Base-by-base conservation (phyloP, 2,888 invertebrate genomes). In the Meiosimyza platycephala region DNA sequence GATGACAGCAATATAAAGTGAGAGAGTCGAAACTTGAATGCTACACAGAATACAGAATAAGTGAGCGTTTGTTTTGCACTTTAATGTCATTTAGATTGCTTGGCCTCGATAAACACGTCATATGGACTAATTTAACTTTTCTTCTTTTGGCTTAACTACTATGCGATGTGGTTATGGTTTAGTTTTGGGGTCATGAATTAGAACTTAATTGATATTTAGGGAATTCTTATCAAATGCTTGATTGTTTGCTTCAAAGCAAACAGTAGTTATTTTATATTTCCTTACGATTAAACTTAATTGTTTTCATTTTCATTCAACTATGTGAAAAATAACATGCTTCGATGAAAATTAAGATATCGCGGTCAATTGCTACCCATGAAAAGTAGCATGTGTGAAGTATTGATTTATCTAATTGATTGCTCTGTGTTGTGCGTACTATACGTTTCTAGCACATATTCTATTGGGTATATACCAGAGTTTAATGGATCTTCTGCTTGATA, bases 11-110 rank as follows among this genome's bases (percentile, higher is more conserved):
- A 57, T 16, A 7, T 52, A n/a, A 65, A 64, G 63, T 15, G 16
- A 76, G 55, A 74, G 67, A 71, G 74, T 76, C 71, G 62, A 28
- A 48, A 57, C n/a, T 76, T 77, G 77, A 75, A 79, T 76, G 12
- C 22, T 55, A 62, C 3, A 62, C 15, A 81, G 75, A n/a, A n/a
- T n/a, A n/a, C n/a, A 81, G 77, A 81, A 78, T 77, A 76, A 79
- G 77, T 78, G 78, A 80, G 76, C 81, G 81, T 83, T 84, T 84
- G 83, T 82, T 82, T 83, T 83, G 84, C 83, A 83, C 85, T 84
- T 84, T 84, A 85, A 86, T 85, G 84, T 86, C 86, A 86, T 86
- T 86, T 84, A 86, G 86, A 86, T 86, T 81, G 84, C 84, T 85
- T 82, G 81, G 79, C 77, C 72, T 72, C 78, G 86, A 86, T 86